phyloP scores from a whole-genome alignment of 2,113 vertebrate species.

The Odontesthes bonariensis region DNA sequence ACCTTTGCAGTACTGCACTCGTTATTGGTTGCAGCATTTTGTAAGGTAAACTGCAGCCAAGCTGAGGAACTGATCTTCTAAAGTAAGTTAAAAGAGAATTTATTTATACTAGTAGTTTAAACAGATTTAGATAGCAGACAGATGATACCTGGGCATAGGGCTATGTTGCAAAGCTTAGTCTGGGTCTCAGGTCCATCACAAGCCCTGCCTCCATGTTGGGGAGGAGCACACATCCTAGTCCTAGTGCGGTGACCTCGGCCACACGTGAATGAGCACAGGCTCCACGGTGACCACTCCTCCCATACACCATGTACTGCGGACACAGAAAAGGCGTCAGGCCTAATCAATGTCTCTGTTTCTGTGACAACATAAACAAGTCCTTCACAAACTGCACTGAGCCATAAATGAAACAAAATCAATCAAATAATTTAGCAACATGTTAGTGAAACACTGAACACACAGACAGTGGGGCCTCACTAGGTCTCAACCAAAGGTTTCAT shows the following conservation, averaged over 20 bases:
- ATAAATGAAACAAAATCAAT: constrained; percentile 69
- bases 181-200: constrained; percentile 98
- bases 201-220: constrained; percentile 95
- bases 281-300: constrained; percentile 99
- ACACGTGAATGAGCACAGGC: constrained; percentile 99
- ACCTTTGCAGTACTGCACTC: constrained; percentile 56
- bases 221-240: constrained; percentile 94
- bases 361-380: constrained; percentile 54
- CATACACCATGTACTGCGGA: constrained; percentile 98
- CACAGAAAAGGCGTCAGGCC: constrained; percentile 86
- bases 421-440: constrained; percentile 61
- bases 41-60: constrained; percentile 24
- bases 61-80: constrained; percentile 6
- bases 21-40: constrained; percentile 20
- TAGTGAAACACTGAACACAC: constrained; percentile 71
- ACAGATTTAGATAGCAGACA: constrained; percentile 48
- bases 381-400: constrained; percentile 54
- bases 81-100: constrained; percentile 8
- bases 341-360: constrained; percentile 54
- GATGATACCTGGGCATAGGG: constrained; percentile 94
- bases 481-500: constrained; percentile 29
- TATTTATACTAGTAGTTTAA: constrained; percentile 4
- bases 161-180: constrained; percentile 99
- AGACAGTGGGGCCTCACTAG: constrained; percentile 44
- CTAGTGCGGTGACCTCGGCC: constrained; percentile 98